Conservation (phyloP, 37 sponge, comb jelly and placozoan species). For the Halichondria panicea region DNA sequence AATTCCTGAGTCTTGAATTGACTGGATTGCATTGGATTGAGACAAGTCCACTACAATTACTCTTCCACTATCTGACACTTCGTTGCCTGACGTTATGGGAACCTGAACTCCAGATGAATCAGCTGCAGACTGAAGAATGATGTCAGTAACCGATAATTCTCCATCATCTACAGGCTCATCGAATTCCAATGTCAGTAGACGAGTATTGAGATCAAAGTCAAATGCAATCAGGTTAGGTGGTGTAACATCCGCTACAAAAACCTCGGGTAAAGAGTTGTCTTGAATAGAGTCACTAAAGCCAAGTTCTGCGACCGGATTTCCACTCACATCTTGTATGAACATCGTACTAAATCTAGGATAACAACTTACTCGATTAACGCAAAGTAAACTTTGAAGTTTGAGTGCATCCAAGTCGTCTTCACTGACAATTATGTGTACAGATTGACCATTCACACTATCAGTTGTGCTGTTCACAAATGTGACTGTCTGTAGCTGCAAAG, state of each 20-base stretch:
- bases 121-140: conserved; percentile 56
- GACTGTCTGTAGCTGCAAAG: background rate
- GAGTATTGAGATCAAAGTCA: conserved; percentile 72
- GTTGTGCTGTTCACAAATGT: conserved; percentile 48
- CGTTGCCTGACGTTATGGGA: conserved; percentile 21
- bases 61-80: conserved; percentile 23
- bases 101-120: conserved; percentile 21
- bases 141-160: conserved; percentile 28
- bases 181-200: conserved; percentile 59
- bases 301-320: conserved; percentile 53
- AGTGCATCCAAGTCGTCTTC: conserved; percentile 51
- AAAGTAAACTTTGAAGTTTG: conserved; percentile 55
- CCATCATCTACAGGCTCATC: conserved; percentile 72
- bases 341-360: conserved; percentile 49
- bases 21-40: conserved; percentile 40
- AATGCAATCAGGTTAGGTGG: conserved; percentile 68
- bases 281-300: background rate
- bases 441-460: conserved; percentile 26
- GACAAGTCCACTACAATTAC: conserved; percentile 36
- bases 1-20: conserved; percentile 54
- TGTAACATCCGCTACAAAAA: conserved; percentile 53
- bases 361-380: conserved; percentile 44
- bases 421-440: conserved; percentile 48
- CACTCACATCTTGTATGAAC: conserved; percentile 81
- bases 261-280: background rate